Base-by-base conservation (phyloP, 1,140 invertebrate species). In the Lucilia cuprina region DNA sequence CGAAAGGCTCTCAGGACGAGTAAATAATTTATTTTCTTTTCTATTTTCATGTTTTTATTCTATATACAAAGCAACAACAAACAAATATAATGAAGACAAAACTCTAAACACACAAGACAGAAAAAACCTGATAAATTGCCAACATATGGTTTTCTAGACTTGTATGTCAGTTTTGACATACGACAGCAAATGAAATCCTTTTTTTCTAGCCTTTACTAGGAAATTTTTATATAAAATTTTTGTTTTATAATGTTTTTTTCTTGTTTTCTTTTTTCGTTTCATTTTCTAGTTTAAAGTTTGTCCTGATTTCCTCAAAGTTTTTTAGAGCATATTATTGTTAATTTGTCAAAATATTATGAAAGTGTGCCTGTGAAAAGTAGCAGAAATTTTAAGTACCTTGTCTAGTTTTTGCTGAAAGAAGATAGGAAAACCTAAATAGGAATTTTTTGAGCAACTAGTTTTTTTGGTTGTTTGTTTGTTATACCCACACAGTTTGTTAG, bases 61-160 rank as follows among this genome's bases (percentile, higher is more conserved):
- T 10, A 70, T 60, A 25, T 9, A 12, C n/a, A 55, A 65, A 30
- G 25, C 25, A 30, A 30, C 25, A 30, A 30, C 25, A 30, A 30
- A 30, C 1, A 30, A 30, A 30, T 30, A 30, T 30, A 30, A 30
- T 30, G 25, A 30, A 30, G 25, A 30, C 25, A 30, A 2, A 30
- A 30, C 25, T 30, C 25, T 30, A 30, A 30, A 30, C 25, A n/a
- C 55, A 60, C 55, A 70, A 21, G 9, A 25, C 7, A 7, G 19
- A 70, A 70, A 30, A 55, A 70, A 80, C 17, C 77, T 80, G 77
- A 80, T 80, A 80, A 80, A 50, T 80, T 80, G 77, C 77, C 77
- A 80, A 80, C 77, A 80, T 80, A 80, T 80, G 77, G 41, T 49
- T 80, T 47, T 12, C 77, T 80, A 19, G n/a, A 21, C 65, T 70